Evolutionary conservation across 2,888 invertebrate genomes (phyloP).

Genomic region (Rhogogaster chlorosoma): DNA sequence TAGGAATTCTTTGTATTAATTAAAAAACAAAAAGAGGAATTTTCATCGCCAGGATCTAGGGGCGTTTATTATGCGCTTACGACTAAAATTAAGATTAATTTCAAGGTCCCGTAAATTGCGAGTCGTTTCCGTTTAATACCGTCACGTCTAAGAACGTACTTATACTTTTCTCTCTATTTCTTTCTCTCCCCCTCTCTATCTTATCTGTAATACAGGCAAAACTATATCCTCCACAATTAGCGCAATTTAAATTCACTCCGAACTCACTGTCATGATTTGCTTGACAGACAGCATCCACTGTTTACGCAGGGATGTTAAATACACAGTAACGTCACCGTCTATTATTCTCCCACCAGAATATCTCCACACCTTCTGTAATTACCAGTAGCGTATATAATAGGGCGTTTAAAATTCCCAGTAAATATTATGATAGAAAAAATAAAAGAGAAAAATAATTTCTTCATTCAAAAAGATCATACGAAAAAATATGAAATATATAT

Average conservation of each 20-base stretch:
- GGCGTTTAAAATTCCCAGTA: not conserved
- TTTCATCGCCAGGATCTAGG: not conserved
- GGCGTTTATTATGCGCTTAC: not conserved
- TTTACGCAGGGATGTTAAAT: conserved; percentile 16
- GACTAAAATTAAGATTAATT: conserved; percentile 1
- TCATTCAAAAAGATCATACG: not conserved
- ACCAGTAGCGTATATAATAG: not conserved
- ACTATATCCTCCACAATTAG: not conserved
- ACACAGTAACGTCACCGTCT: conserved; percentile 24
- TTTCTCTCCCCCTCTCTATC: not conserved
- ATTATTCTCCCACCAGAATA: not conserved
- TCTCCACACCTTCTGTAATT: not conserved
- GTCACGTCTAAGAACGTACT: conserved; percentile 6
- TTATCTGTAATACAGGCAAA: not conserved
- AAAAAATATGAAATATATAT: not conserved
- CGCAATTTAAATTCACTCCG: conserved; percentile 2
- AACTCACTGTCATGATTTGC: not conserved
- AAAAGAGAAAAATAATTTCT: not conserved
- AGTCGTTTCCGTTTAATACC: conserved; percentile 2
- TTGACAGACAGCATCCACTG: not conserved
- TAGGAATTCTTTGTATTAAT: not conserved
- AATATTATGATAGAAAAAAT: too few species aligned
- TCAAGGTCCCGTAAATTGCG: not conserved
- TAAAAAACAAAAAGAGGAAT: not conserved
- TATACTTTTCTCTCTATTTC: not conserved